A percentile compares a stretch with the other conserved stretches of the same genome.
Evolutionary conservation across 2,797 vertebrate species (phyloP).

Genomic region (Macrochelys suwanniensis): DNA sequence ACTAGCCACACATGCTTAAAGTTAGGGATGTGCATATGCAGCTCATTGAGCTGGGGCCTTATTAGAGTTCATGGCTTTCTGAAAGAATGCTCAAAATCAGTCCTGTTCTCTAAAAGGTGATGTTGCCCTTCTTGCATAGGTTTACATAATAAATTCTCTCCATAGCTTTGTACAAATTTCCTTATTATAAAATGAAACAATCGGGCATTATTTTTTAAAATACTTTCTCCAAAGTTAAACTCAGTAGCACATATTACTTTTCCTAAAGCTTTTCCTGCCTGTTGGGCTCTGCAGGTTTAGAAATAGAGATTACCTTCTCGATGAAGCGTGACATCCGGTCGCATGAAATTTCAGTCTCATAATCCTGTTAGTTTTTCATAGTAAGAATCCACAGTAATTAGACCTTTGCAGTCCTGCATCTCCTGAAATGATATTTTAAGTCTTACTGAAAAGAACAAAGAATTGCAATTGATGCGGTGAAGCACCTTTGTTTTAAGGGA

Average conservation of each 20-base stretch:
- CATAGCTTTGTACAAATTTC: neutral
- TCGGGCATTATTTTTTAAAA: neutral
- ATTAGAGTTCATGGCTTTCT: no score
- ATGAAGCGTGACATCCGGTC: constrained; percentile 22
- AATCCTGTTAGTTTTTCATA: constrained; percentile 61
- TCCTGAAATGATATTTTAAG: constrained; percentile 6
- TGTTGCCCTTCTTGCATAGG: neutral
- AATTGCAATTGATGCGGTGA: neutral
- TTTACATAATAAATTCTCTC: neutral
- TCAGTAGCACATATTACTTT: neutral
- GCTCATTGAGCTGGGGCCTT: no score
- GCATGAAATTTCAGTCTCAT: constrained; percentile 72
- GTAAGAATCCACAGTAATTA: neutral
- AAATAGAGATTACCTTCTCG: neutral
- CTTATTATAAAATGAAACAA: neutral
- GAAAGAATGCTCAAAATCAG: neutral
- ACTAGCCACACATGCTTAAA: neutral
- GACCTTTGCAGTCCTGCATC: constrained; percentile 31
- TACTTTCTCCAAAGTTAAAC: neutral
- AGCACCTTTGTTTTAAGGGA: neutral
- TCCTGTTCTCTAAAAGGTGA: neutral
- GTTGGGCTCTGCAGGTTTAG: neutral
- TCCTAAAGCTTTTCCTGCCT: neutral
- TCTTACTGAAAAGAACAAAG: neutral
- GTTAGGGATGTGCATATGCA: no score